phyloP scores from a whole-genome alignment of 2,797 vertebrate species.

The Carcharodon carcharias region DNA sequence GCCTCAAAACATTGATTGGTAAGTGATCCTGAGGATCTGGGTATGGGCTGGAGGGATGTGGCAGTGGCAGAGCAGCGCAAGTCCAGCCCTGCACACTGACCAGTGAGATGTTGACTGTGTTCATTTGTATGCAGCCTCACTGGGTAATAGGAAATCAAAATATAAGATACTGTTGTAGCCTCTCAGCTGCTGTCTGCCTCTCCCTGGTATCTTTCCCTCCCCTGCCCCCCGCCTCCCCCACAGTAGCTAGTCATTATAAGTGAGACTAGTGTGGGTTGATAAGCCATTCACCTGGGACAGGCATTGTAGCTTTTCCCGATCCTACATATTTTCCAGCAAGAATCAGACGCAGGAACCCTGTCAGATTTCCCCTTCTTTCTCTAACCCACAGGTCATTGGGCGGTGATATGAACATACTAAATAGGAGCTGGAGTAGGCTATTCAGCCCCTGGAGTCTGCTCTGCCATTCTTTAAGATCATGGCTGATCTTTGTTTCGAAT shows the following conservation, averaged over 20 bases:
- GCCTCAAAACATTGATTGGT: conserved; percentile 98
- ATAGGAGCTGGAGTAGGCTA: background rate
- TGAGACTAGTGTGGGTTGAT: background rate
- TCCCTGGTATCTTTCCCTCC: background rate
- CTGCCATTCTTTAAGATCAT: too few species aligned
- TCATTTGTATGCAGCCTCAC: background rate
- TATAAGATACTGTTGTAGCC: background rate
- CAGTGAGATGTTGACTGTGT: background rate
- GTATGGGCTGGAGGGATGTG: background rate
- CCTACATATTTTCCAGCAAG: background rate
- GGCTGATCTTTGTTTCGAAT: too few species aligned
- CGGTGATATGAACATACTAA: background rate
- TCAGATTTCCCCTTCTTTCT: too few species aligned
- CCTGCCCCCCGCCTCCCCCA: background rate
- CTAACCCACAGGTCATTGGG: background rate
- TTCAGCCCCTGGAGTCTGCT: too few species aligned
- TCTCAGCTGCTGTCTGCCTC: background rate
- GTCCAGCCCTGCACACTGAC: background rate
- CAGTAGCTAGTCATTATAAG: background rate
- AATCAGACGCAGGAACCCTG: background rate
- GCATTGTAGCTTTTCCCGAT: background rate
- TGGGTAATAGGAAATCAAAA: background rate
- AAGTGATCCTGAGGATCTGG: conserved; percentile 47
- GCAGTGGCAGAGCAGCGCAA: background rate
- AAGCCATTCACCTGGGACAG: background rate